Evolutionary conservation across 2,113 vertebrate species (phyloP), one percentile per base, ranked within the genome.

Genomic region (Orientallactaga bullata): DNA sequence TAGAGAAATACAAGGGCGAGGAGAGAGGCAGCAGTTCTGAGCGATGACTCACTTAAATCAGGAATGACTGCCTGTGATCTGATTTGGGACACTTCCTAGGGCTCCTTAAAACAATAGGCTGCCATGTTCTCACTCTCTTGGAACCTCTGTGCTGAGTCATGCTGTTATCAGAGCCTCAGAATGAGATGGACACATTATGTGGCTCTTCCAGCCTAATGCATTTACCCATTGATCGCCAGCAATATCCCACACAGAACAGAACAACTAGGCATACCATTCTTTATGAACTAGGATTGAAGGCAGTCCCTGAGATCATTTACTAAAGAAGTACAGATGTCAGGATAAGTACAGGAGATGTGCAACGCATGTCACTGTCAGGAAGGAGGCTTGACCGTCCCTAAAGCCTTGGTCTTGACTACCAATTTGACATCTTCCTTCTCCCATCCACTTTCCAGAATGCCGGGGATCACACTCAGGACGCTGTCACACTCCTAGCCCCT

Each of bases 281-380:
- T 65, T 30, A 47, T 71, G 84, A 77, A 20, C 71, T 60, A 58
- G 68, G 73, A 91, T 84, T 87, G 82, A 72, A 77, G 32, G 63
- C 15, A 87, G 55, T 47, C 63, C 23, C 47, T 77, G 86, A 88
- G 74, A 82, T 78, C n/a, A 86, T 51, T 81, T 73, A 35, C 68
- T 58, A 85, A n/a, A 86, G 37, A 93, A 93, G 82, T 60, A 72
- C 2, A 94, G 51, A 90, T 8, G 9, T 51, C 68, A 94, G 76
- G 76, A 16, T 63, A 55, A 88, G 18, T 51, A n/a, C 39, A 69
- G 82, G 4, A 39, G 39, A 63, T 26, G 10, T 65, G 32, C 58
- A 74, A 30, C 78, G 30, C 42, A 47, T 17, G 63, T 77, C 9
- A 61, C 55, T 88, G 55, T 85, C 72, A 71, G 51, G 24, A 69